Conservation (phyloP, 2,888 invertebrate genomes). For the Limnephilus lunatus region DNA sequence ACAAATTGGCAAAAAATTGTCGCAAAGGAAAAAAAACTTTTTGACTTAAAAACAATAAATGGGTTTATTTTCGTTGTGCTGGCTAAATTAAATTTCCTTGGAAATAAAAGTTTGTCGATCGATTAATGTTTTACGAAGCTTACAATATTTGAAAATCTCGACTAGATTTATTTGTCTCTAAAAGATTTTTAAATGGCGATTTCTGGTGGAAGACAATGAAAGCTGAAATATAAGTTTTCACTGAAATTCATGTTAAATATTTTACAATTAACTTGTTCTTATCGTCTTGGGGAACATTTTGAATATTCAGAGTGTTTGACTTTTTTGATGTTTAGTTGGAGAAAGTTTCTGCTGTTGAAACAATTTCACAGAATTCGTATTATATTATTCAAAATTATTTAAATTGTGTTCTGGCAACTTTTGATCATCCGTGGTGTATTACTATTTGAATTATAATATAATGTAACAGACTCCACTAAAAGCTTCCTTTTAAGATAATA, state of each 20-base stretch:
- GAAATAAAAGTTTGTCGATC: too few species aligned
- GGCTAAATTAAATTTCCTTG: too few species aligned
- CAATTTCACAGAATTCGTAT: not conserved
- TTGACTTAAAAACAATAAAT: too few species aligned
- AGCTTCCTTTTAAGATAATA: not conserved
- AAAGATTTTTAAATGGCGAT: not conserved
- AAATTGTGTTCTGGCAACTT: not conserved
- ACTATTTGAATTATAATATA: not conserved
- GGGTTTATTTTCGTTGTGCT: too few species aligned
- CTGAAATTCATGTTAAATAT: not conserved
- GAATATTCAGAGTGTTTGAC: slow-evolving; percentile 33
- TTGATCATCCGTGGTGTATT: not conserved
- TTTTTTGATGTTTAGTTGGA: not conserved
- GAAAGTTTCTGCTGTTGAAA: slow-evolving; percentile 11
- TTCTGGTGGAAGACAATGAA: not conserved
- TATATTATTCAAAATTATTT: slow-evolving; percentile 21
- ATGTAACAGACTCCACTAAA: not conserved
- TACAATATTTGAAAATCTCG: not conserved
- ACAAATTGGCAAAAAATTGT: too few species aligned
- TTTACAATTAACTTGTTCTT: not conserved
- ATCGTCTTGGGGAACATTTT: not conserved
- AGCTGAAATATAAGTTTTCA: not conserved
- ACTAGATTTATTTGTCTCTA: not conserved
- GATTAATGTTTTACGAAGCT: not conserved
- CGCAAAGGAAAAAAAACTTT: too few species aligned